Evolutionary conservation across 2,888 invertebrate genomes (phyloP), one percentile per base, ranked within the genome.

Genomic region (Apocheima hispidaria): DNA sequence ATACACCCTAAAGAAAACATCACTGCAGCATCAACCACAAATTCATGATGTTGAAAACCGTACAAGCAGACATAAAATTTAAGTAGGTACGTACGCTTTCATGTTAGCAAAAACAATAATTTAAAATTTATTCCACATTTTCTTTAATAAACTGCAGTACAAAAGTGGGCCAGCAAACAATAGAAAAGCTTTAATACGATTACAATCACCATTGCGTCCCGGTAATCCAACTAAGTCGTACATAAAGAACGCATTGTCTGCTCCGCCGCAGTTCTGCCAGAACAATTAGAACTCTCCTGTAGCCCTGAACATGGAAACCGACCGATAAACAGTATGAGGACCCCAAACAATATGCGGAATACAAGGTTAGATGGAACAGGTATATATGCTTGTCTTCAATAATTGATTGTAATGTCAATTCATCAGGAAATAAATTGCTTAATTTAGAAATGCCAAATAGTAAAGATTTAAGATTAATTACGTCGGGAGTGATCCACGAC

Each of bases 241-340:
- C 70, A 68, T 67, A 75, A 70, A 72, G 68, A 72, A 71, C 69
- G 69, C 68, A 73, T 66, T 74, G 77, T 74, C 72, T 73, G 70
- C 70, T 77, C 41, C 38, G 43, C 54, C 62, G 51, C 60, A 57
- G 57, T 61, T 60, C 73, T 73, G 70, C 72, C 72, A 67, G 71
- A 76, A 77, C 82, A 84, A 83, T 84, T 81, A 78, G 73, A 71
- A 75, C 68, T 77, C 77, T 74, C 73, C 73, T 67, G 71, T 64
- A 66, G 66, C 64, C 62, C 60, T 67, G 64, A 18, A 43, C 33
- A 14, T 23, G 23, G 9, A 28, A 33, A 16, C 12, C 14, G 1
- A 36, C 26, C 20, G 1, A 36, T 38, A 23, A 33, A 10, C 55
- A 60, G 50, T 56, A 51, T 36, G 36, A 44, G 18, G 10, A 46